Conservation (phyloP, 2,113 vertebrate species). For the Dermatemys mawii region DNA sequence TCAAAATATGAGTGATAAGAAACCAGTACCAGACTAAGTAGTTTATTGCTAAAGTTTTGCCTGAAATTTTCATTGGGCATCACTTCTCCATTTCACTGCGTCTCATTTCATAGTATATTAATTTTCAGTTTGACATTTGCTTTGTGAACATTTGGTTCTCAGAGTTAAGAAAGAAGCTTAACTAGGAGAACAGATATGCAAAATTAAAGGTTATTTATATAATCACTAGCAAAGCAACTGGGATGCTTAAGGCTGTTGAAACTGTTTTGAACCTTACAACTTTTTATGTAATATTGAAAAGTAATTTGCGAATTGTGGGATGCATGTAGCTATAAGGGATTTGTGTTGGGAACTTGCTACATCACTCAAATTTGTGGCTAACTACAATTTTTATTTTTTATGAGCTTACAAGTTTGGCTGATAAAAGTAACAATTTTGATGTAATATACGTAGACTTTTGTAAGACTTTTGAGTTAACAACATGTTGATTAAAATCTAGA, state of each 20-base stretch:
- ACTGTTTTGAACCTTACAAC: not conserved
- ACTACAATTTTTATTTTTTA: not conserved
- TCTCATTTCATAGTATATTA: constrained; percentile 65
- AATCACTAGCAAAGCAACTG: constrained; percentile 33
- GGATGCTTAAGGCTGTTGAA: constrained; percentile 48
- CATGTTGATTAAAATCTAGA: not conserved
- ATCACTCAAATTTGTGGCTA: not conserved
- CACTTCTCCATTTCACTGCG: constrained; percentile 34
- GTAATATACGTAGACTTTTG: not conserved
- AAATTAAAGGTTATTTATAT: constrained; percentile 76
- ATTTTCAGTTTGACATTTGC: constrained; percentile 74
- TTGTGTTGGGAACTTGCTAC: not conserved
- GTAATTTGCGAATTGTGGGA: not conserved
- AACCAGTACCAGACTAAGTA: not conserved
- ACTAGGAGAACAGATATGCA: constrained; percentile 58
- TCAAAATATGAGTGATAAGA: not conserved
- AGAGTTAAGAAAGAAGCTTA: constrained; percentile 72
- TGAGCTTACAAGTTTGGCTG: not conserved
- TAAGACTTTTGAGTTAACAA: not conserved
- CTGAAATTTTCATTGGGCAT: not conserved
- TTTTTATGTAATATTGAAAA: not conserved
- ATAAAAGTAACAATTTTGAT: not conserved
- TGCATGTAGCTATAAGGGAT: not conserved
- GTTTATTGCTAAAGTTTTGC: constrained; percentile 8
- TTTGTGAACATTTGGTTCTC: constrained; percentile 72